Evolutionary conservation across 1,140 invertebrate genomes (phyloP).

Genomic region (Drosophila miranda): DNA sequence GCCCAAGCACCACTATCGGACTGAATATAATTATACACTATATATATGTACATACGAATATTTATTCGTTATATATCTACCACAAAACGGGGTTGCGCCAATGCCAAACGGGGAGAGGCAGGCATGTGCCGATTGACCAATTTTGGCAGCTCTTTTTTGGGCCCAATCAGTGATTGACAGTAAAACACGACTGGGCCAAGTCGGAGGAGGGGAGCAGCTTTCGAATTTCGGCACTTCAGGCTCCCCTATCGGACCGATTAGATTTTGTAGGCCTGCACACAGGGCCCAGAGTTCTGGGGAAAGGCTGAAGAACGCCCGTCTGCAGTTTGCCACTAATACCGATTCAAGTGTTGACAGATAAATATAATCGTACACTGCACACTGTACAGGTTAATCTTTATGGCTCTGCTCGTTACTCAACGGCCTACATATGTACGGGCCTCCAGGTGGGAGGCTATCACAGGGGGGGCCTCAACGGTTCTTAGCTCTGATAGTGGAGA

Average conservation of each 20-base stretch:
- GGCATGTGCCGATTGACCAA: constrained; percentile 35
- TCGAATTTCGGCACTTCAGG: constrained; percentile 10
- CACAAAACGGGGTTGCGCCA: not conserved
- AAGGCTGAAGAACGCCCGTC: not conserved
- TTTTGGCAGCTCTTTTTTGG: constrained; percentile 18
- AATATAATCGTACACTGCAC: not conserved
- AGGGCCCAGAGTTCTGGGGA: constrained; percentile 11
- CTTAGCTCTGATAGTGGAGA: not conserved
- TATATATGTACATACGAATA: too few species aligned
- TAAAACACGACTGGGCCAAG: too few species aligned
- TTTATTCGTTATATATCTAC: not conserved
- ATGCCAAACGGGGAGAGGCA: too few species aligned
- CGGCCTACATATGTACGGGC: constrained; percentile 20
- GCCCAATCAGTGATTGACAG: too few species aligned
- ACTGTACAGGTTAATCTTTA: constrained; percentile 27
- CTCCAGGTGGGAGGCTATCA: too few species aligned
- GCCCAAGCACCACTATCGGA: too few species aligned
- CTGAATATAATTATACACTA: constrained; percentile 9
- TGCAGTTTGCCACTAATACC: constrained; percentile 2
- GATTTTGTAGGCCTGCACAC: constrained; percentile 23
- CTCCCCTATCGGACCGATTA: constrained; percentile 35
- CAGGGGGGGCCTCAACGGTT: not conserved
- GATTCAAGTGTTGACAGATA: constrained; percentile 26
- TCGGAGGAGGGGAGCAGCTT: too few species aligned
- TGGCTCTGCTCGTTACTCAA: constrained; percentile 21